Evolutionary conservation across 1,140 invertebrate species (phyloP), one percentile per base, ranked within the genome.

Genomic region (Aphidius ervi): DNA sequence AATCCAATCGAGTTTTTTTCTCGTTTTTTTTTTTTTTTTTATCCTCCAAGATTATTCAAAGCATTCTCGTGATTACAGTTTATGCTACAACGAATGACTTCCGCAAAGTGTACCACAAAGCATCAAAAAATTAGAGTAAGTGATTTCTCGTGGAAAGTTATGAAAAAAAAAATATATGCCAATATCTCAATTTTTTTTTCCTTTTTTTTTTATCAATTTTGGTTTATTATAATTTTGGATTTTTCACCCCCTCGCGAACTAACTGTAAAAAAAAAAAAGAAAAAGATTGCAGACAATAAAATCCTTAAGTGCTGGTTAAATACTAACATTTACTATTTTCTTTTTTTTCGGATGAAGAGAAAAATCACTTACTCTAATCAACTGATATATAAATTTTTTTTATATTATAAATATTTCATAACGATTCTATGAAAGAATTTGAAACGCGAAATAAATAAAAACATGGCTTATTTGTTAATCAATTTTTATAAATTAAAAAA

Each of bases 51-150:
- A 59, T 48, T 49, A 48, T 64, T 65, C 63, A 65, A 52, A 63
- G 67, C 62, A 63, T 58, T 74, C 69, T 80, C 75, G 73, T 80
- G 70, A 70, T 91, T 92, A 78, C 90, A 93, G 91, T 90, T 86
- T 80, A 88, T 92, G 87, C 88, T 93, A 86, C 86, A 91, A 83
- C 87, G 88, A 85, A 90, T 89, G 87, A 89, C 88, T 83, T 86
- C 88, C 81, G 86, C 89, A 83, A 87, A 87, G 83, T 86, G 84
- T 85, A 85, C 87, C 82, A 90, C 86, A 81, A 86, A 90, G 79
- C 90, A 91, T 82, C 90, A 91, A 86, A 88, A 87, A 81, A 90
- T 92, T 84, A 88, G 91, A 90, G 91, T 93, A 92, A 93, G 91
- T 89, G 78, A 74, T 73, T 67, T 79, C 62, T 70, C 68, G 69